These are phyloP conservation scores for Phrynosoma blainvillii DNA, from an alignment of 2,113 vertebrate genomes.

Conservation along the genomic window DNA sequence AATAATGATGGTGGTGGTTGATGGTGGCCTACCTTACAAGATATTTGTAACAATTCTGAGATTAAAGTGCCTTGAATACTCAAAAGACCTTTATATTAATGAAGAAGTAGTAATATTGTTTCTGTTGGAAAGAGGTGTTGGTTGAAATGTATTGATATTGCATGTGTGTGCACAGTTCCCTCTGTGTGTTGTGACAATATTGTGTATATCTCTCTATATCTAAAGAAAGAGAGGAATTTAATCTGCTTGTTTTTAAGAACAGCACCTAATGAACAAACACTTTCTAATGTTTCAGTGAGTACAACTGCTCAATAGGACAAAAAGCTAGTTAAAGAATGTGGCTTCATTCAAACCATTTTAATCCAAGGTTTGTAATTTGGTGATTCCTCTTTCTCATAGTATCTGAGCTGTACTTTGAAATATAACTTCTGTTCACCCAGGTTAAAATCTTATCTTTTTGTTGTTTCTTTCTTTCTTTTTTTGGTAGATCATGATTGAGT, in stretches of 20 bases:
- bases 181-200: neutral
- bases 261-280: rapidly evolving
- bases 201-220: neutral
- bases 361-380: neutral
- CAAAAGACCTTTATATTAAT: neutral
- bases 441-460: neutral
- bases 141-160: no score
- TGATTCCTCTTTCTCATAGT: neutral
- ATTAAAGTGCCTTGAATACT: neutral
- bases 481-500: slow-evolving; percentile 97
- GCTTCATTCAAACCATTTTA: rapidly evolving
- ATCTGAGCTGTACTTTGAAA: rapidly evolving
- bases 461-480: slow-evolving; percentile 35
- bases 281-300: neutral
- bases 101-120: neutral
- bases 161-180: neutral
- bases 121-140: neutral
- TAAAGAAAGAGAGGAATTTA: neutral
- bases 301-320: rapidly evolving
- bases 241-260: neutral
- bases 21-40: no score
- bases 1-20: no score
- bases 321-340: neutral
- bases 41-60: no score
- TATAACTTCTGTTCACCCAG: neutral